Evolutionary conservation across 2,888 invertebrate species (phyloP).

Genomic region (Pandemis heparana): DNA sequence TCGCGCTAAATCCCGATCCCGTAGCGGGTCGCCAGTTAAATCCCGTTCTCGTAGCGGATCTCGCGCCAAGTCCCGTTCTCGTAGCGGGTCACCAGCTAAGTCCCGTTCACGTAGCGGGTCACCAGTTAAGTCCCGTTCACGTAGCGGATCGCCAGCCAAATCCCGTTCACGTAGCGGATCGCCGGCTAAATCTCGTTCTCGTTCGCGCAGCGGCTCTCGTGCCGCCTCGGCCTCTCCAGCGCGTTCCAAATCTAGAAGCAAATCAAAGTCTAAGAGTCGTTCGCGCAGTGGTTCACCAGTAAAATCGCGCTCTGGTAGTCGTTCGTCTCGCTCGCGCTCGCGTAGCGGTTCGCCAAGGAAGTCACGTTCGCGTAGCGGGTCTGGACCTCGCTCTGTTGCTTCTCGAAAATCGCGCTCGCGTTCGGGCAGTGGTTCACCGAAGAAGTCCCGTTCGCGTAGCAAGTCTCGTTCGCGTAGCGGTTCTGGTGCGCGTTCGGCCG

Average conservation of each 20-base stretch:
- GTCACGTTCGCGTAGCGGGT: constrained; percentile 27
- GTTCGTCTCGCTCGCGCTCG: neutral
- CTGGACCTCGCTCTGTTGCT: neutral
- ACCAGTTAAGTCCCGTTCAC: constrained; percentile 45
- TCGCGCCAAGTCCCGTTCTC: constrained; percentile 46
- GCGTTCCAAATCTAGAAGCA: too few relatives aligned
- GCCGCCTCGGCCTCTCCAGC: too few relatives aligned
- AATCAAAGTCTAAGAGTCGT: neutral
- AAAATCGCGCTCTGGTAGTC: neutral
- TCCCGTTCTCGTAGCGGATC: constrained; percentile 46
- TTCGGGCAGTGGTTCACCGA: constrained; percentile 31
- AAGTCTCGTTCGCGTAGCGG: constrained; percentile 50
- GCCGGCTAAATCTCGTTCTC: constrained; percentile 35
- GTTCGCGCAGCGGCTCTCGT: constrained; percentile 16
- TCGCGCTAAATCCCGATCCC: constrained; percentile 26
- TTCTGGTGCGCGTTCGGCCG: constrained; percentile 21
- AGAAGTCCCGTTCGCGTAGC: constrained; percentile 47
- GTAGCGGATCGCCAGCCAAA: constrained; percentile 47
- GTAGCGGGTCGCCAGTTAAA: constrained; percentile 43
- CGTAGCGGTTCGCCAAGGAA: constrained; percentile 3
- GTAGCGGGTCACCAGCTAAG: constrained; percentile 46
- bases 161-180: constrained; percentile 42
- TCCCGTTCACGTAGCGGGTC: constrained; percentile 35
- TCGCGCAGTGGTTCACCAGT: neutral
- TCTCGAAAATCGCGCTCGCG: constrained; percentile 52